These are phyloP conservation scores for Conomelus anceps DNA, from an alignment of 2,888 invertebrate species.

Conservation along the genomic window DNA sequence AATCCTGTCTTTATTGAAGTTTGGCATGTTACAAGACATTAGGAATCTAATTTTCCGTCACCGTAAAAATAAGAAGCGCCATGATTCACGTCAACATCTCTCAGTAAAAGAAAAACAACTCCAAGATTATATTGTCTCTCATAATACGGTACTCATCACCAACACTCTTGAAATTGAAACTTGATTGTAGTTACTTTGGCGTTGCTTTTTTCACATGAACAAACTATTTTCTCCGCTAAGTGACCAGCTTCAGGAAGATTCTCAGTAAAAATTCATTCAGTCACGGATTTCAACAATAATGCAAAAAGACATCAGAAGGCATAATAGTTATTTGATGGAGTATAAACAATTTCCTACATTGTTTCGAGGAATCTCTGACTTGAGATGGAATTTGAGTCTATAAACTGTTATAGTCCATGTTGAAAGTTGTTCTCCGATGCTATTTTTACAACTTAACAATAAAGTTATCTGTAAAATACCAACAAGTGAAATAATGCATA, in stretches of 20 bases:
- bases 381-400: too few relatives aligned
- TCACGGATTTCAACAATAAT: background rate
- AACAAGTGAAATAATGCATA: too few relatives aligned
- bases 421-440: too few relatives aligned
- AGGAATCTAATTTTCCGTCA: background rate
- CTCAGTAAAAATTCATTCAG: background rate
- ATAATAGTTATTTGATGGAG: background rate
- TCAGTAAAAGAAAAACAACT: background rate
- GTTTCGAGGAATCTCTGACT: background rate
- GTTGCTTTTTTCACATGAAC: background rate
- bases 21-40: background rate
- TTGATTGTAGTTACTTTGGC: background rate
- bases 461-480: too few relatives aligned
- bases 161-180: background rate
- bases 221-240: background rate
- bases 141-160: background rate
- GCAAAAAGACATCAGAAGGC: background rate
- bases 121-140: background rate
- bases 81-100: background rate
- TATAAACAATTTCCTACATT: too few relatives aligned
- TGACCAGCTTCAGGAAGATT: background rate
- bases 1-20: background rate
- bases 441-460: too few relatives aligned
- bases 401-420: too few relatives aligned
- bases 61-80: background rate